Evolutionary conservation across 2,113 vertebrate species (phyloP), one percentile per base, ranked within the genome.

Genomic region (Prunella fulvescens): DNA sequence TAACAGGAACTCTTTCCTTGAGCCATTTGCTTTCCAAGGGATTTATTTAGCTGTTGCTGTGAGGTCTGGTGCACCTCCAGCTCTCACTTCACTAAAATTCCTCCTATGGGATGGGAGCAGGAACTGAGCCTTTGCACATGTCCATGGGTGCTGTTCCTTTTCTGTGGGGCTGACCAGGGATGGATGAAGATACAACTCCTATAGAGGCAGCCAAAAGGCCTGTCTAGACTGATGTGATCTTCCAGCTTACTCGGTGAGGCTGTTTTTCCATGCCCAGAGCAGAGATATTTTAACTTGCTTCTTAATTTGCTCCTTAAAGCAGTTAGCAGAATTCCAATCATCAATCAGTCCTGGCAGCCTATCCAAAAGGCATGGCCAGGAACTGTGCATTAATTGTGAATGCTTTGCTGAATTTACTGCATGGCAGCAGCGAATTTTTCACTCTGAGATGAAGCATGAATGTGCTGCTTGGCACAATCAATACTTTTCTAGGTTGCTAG

Each of bases 221-320:
- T 40, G 7, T 28, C 78, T 7, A 58, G 77, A 53, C 45, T 65
- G 22, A 48, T 18, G 54, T 0, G 3, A 44, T 29, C 76, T 85
- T 42, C 15, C 66, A 66, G 69, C 81, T 84, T 35, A 19, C 26
- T 64, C 57, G 28, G 4, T 4, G 44, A 82, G 66, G 58, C n/a
- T 70, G 48, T n/a, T 93, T 90, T 48, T 80, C 76, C 45, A 29
- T 42, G 29, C 58, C 45, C 62, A 54, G 28, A 82, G 85, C 85
- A 39, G 33, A 57, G 80, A 62, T 58, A 88, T 80, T 88, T 92
- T 74, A 77, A 70, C 79, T 86, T 23, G 64, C 64, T 86, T 71
- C 60, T 96, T 85, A 85, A 96, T 90, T 88, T 77, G 53, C 79
- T 94, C 66, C 83, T 94, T 61, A 86, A 86, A 90, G 94, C 90